These are phyloP conservation scores for Bothrops jararaca DNA, from an alignment of 2,113 vertebrate species.

Conservation along the genomic window DNA sequence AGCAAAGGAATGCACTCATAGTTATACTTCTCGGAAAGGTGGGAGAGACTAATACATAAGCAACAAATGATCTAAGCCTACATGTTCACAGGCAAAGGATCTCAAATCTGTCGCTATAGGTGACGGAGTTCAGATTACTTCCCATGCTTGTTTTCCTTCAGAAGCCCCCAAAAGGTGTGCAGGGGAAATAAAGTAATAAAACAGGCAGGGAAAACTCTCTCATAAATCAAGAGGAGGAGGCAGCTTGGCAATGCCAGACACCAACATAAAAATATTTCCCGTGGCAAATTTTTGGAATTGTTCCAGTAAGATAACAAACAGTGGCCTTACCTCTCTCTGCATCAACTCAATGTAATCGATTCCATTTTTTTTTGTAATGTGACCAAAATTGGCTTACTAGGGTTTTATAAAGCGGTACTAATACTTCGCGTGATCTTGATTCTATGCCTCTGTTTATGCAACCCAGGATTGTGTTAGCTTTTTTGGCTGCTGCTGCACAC, in stretches of 20 bases:
- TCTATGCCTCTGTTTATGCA: no score
- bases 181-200: not conserved
- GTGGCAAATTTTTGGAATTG: not conserved
- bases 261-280: not conserved
- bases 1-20: no score
- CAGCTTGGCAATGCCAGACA: not conserved
- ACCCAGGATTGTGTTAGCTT: no score
- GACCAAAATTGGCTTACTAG: no score
- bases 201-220: not conserved
- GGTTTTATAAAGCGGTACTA: no score
- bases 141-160: not conserved
- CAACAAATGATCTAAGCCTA: not conserved
- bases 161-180: not conserved
- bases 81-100: not conserved
- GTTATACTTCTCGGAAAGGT: no score
- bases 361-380: not conserved
- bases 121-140: not conserved
- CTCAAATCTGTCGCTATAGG: not conserved
- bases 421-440: no score
- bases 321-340: not conserved
- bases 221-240: not conserved
- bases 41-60: not conserved
- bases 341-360: not conserved
- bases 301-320: not conserved
- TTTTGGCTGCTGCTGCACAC: no score